Percentiles rank a stretch among this genome's conserved stretches.
Evolutionary conservation across 1,140 invertebrate genomes (phyloP).

Genomic region (Prorops nasuta): DNA sequence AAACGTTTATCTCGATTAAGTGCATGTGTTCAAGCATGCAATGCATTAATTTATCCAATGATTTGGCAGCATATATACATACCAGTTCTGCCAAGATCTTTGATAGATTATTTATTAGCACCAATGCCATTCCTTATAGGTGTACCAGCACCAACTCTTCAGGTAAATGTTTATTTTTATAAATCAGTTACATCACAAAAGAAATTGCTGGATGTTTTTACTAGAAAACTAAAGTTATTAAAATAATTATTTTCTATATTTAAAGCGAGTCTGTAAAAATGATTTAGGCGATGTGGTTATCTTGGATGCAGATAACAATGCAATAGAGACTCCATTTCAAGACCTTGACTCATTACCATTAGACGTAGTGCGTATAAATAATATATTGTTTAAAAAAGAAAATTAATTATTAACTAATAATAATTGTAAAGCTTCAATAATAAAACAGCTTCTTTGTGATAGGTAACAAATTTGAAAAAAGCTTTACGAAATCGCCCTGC

Average conservation of each 20-base stretch:
- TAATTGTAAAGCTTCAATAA: conserved; percentile 21
- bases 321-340: conserved; percentile 81
- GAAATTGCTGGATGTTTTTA: not conserved
- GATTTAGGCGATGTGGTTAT: conserved; percentile 91
- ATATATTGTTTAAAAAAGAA: conserved; percentile 5
- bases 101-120: conserved; percentile 88
- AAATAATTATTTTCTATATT: conserved; percentile 24
- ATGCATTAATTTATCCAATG: conserved; percentile 93
- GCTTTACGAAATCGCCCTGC: conserved; percentile 69
- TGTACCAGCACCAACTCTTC: conserved; percentile 78
- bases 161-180: conserved; percentile 58
- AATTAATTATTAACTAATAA: conserved; percentile 14
- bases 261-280: conserved; percentile 66
- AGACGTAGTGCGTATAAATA: conserved; percentile 68
- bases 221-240: conserved; percentile 1
- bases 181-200: conserved; percentile 5
- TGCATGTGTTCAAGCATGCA: conserved; percentile 91
- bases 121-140: conserved; percentile 96
- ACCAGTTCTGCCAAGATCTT: conserved; percentile 81
- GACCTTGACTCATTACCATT: conserved; percentile 82
- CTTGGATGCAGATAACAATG: conserved; percentile 86
- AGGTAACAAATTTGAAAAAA: conserved; percentile 69
- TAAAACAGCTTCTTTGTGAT: conserved; percentile 36
- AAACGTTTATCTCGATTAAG: conserved; percentile 82
- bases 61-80: conserved; percentile 98